A percentile compares a stretch with the other conserved stretches of the same genome.
Evolutionary conservation across 2,113 vertebrate genomes (phyloP).

Genomic region (Tyrannus savana): DNA sequence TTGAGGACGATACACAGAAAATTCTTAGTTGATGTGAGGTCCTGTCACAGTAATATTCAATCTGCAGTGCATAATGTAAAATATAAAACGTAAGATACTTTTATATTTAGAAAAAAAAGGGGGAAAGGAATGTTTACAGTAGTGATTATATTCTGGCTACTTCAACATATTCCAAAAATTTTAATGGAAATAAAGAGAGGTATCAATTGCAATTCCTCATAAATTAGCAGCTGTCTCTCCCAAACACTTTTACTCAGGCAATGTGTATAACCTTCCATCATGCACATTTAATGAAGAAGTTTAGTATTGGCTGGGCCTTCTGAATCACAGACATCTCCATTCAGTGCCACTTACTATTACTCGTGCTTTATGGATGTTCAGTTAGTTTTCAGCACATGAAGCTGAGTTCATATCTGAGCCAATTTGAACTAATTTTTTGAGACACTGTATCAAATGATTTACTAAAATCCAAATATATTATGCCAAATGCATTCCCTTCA

Average conservation of each 20-base stretch:
- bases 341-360: slow-evolving; percentile 5
- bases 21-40: not conserved
- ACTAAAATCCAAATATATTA: slow-evolving; percentile 58
- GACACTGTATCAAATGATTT: slow-evolving; percentile 54
- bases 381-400: slow-evolving; percentile 29
- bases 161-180: not conserved
- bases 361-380: not conserved
- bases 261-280: not conserved
- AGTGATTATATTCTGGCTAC: not conserved
- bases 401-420: slow-evolving; percentile 5
- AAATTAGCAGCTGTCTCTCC: not conserved
- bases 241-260: not conserved
- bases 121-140: rapidly evolving
- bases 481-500: slow-evolving; percentile 52
- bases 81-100: not conserved
- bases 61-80: not conserved
- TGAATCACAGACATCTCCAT: not conserved
- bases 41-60: not conserved
- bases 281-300: slow-evolving; percentile 4
- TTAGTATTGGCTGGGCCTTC: not conserved
- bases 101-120: not conserved
- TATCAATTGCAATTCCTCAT: not conserved
- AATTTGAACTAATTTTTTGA: slow-evolving; percentile 55
- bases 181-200: not conserved
- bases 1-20: not conserved